Evolutionary conservation across 1,140 invertebrate genomes (phyloP), one percentile per base, ranked within the genome.

Genomic region (Drosophila elegans): DNA sequence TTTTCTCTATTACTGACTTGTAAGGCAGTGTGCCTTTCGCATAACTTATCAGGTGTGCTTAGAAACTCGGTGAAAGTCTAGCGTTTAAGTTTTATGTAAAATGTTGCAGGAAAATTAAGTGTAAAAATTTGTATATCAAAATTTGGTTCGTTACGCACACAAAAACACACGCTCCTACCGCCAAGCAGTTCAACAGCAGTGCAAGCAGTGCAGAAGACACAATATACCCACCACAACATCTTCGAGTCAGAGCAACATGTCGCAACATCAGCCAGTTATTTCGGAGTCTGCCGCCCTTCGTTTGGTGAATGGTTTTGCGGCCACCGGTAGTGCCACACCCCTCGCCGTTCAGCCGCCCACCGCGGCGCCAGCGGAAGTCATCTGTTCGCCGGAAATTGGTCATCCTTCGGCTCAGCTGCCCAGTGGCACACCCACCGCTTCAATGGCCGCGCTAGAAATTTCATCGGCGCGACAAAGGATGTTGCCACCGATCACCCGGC

Each of bases 71-170:
- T 84, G 59, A 60, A 77, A 77, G 80, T 84, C 62, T 53, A 74
- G 54, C 60, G 60, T 80, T 74, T 59, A 57, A 77, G 60, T 85
- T 80, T 66, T 85, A 41, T 86, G 77, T 86, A 80, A 77, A 61
- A 85, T 85, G 81, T 85, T 42, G 52, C 55, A 71, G 55, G 52
- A 78, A 86, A 86, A 85, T 78, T 80, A 54, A 55, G 60, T 84
- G 81, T 84, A 75, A 52, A 66, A 75, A 34, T 77, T 85, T 44
- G 81, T 85, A 61, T 32, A 46, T 52, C 32, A 66, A 85, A 80
- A 63, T 80, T 78, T 32, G 48, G 54, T 66, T 74, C 69, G 57
- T 71, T 49, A 61, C 57, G 52, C 61, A 69, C 59, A 52, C 62
- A 34, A 34, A n/a, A 10, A 12, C 41, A 48, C 39, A 57, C 34